Conservation (phyloP, 2,113 vertebrate species). For the Oostethus manadensis region DNA sequence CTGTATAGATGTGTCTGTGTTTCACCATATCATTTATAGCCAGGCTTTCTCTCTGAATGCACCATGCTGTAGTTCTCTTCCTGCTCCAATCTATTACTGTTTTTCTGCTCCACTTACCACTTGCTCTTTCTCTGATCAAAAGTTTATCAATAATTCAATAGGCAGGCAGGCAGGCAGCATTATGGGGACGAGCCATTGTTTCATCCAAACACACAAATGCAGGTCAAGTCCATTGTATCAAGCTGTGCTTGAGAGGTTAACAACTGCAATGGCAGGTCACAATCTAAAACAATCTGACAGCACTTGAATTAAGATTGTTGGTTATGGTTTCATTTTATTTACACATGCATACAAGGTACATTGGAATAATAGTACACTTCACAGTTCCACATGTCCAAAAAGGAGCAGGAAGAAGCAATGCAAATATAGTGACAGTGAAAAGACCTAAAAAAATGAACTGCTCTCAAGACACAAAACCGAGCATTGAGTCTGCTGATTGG, state of each 20-base stretch:
- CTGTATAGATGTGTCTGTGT: conserved; percentile 31
- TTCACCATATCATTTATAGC: background rate
- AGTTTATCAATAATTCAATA: conserved; percentile 72
- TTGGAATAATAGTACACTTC: no score
- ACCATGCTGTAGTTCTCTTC: conserved; percentile 15
- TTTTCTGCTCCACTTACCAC: conserved; percentile 13
- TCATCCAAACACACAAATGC: conserved; percentile 26
- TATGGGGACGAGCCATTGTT: conserved; percentile 46
- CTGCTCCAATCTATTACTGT: conserved; percentile 29
- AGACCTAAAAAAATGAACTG: no score
- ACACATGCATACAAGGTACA: no score
- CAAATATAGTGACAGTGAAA: no score
- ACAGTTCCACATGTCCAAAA: no score
- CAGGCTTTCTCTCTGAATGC: conserved; percentile 5
- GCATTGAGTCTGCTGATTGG: no score
- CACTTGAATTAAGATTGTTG: no score
- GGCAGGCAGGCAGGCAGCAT: conserved; percentile 51
- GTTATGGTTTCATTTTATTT: no score
- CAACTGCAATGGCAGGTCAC: background rate
- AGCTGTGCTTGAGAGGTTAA: conserved; percentile 24
- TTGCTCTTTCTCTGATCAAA: conserved; percentile 34
- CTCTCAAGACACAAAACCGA: no score
- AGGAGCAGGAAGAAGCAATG: no score
- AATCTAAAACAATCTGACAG: no score
- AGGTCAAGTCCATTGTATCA: conserved; percentile 17